Base-by-base conservation (phyloP, 2,888 invertebrate genomes). In the Ormyrus nitidulus region DNA sequence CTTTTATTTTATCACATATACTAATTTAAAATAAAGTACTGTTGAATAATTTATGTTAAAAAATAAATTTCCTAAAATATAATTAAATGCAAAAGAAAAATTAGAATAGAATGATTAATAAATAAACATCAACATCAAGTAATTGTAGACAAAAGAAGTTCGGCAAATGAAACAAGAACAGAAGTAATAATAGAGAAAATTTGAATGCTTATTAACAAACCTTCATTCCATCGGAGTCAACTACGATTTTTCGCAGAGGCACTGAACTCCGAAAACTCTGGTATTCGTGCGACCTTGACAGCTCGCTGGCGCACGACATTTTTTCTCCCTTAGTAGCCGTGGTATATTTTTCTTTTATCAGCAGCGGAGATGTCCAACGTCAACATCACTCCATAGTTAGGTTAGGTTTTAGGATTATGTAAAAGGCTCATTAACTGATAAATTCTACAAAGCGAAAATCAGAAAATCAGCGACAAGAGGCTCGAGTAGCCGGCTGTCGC, bases 161-260 rank as follows among this genome's bases (percentile, higher is more conserved):
- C 19, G 19, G 19, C 19, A 19, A 19, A 19, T 19, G 1, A 44
- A 19, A 19, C 5, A 19, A 19, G 48, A 49, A 46, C 8, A 19
- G 9, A 62, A 19, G 13, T n/a, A 6, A 49, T n/a, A 61, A 70
- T 44, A 77, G n/a, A 68, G 34, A 11, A 19, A 46, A 75, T 19
- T 5, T 58, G 34, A 64, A 72, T 9, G 77, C 19, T 70, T 70
- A 81, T 79, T 56, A 2, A 85, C 89, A 91, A 92, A 95, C 96
- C 93, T 96, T 96, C 70, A 94, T 92, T 75, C 94, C 93, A 88
- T 96, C 95, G 62, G 94, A 93, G 91, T 97, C 97, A 51, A 97
- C 96, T 70, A 95, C 93, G 81, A 96, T 94, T 92, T 94, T 95
- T 85, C 94, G 92, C 61, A 95, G 91, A 4, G 96, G 95, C 79